Evolutionary conservation across 1,140 invertebrate genomes (phyloP).

Genomic region (Sitophilus oryzae): DNA sequence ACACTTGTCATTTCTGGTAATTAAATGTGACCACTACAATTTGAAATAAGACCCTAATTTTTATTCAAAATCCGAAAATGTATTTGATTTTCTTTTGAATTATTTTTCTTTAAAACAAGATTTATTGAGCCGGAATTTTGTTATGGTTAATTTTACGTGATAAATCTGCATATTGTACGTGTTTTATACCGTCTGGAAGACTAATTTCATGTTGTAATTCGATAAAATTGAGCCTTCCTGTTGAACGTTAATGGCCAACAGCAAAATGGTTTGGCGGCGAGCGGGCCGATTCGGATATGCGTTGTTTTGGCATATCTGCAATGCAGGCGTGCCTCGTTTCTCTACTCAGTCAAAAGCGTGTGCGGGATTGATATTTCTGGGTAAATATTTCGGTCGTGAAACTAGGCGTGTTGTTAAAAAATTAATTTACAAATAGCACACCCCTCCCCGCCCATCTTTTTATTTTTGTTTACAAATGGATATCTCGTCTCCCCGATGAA

Average conservation of each 20-base stretch:
- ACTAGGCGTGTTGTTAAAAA: conserved; percentile 6
- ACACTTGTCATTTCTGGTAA: too few species aligned
- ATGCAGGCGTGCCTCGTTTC: conserved; percentile 44
- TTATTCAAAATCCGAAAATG: not conserved
- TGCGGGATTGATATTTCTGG: conserved; percentile 38
- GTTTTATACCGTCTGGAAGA: too few species aligned
- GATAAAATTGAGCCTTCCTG: not conserved
- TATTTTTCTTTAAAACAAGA: not conserved
- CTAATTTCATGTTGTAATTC: not conserved
- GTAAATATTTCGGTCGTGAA: conserved; percentile 25
- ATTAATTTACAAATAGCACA: conserved; percentile 1
- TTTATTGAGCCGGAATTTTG: not conserved
- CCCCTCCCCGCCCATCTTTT: conserved; percentile 36
- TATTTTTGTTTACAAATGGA: conserved; percentile 23
- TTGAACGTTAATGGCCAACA: conserved; percentile 34
- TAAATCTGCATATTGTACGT: too few species aligned
- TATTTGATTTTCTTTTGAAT: not conserved
- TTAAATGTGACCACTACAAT: not conserved
- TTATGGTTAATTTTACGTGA: too few species aligned
- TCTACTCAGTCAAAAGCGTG: conserved; percentile 38
- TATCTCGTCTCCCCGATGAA: not conserved
- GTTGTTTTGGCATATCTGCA: conserved; percentile 43
- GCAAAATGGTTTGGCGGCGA: conserved; percentile 44
- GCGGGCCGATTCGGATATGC: conserved; percentile 43
- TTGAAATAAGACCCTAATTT: not conserved